Evolutionary conservation across 30 jellyfish, hydroid and myxozoan species (phyloP).

Genomic region (Clytia hemisphaerica): DNA sequence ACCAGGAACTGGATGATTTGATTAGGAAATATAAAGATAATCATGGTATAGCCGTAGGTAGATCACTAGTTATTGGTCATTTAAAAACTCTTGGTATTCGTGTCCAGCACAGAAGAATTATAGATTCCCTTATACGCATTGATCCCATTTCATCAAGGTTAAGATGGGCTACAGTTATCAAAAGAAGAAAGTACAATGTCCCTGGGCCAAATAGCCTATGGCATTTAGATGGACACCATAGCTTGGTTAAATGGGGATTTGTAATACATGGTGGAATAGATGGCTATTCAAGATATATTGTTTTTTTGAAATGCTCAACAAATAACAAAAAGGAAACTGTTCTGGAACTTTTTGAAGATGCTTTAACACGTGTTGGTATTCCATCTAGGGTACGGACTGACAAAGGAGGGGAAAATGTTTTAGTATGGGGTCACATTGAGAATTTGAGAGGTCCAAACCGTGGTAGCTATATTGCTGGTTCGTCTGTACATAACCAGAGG

Average conservation of each 20-base stretch:
- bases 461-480: conserved; percentile 20
- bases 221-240: conserved; percentile 61
- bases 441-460: conserved; percentile 24
- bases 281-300: conserved; percentile 44
- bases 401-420: conserved; percentile 45
- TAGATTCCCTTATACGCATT: conserved; percentile 31
- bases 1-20: conserved; percentile 23
- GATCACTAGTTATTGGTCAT: conserved; percentile 23
- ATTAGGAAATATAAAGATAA: neutral
- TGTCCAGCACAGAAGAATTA: conserved; percentile 33
- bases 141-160: conserved; percentile 29
- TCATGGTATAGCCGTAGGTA: conserved; percentile 41
- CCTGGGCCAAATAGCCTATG: conserved; percentile 50
- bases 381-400: conserved; percentile 39
- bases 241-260: conserved; percentile 45
- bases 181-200: conserved; percentile 38
- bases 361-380: conserved; percentile 8
- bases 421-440: conserved; percentile 38
- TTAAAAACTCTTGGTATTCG: conserved; percentile 18
- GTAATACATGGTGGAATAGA: conserved; percentile 68
- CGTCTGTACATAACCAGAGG: conserved; percentile 16
- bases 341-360: conserved; percentile 17
- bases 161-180: conserved; percentile 39
- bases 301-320: conserved; percentile 36
- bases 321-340: conserved; percentile 44